These are phyloP conservation scores for Cinclus cinclus DNA, from an alignment of 2,113 vertebrate species.

Conservation along the genomic window DNA sequence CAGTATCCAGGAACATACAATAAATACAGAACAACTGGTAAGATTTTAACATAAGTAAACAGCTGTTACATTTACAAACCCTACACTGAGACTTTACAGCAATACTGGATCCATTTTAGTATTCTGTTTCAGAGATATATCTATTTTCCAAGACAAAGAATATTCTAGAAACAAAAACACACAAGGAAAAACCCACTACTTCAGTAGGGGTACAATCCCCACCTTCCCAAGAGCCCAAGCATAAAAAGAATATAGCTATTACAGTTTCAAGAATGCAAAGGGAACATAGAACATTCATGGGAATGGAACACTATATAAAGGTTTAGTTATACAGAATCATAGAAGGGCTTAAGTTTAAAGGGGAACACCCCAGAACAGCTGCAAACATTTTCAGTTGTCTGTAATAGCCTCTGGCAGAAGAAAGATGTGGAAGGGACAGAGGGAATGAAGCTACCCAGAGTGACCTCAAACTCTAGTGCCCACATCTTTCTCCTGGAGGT, in stretches of 20 bases:
- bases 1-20: neutral
- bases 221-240: neutral
- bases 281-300: neutral
- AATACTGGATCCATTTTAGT: neutral
- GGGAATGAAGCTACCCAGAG: neutral
- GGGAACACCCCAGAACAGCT: neutral
- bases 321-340: neutral
- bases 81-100: neutral
- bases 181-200: neutral
- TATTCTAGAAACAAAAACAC: neutral
- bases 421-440: neutral
- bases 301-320: neutral
- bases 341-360: neutral
- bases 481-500: neutral
- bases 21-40: neutral
- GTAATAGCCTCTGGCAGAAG: neutral
- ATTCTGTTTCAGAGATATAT: neutral
- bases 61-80: neutral
- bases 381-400: neutral
- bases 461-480: neutral
- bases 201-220: neutral
- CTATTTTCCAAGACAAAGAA: neutral
- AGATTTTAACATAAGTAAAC: neutral
- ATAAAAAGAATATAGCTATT: neutral
- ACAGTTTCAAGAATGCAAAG: neutral